A percentile compares a stretch with the other conserved stretches of the same genome.
Conservation (phyloP, 35 echinoderm and acorn worm species). For the Patiria miniata region DNA sequence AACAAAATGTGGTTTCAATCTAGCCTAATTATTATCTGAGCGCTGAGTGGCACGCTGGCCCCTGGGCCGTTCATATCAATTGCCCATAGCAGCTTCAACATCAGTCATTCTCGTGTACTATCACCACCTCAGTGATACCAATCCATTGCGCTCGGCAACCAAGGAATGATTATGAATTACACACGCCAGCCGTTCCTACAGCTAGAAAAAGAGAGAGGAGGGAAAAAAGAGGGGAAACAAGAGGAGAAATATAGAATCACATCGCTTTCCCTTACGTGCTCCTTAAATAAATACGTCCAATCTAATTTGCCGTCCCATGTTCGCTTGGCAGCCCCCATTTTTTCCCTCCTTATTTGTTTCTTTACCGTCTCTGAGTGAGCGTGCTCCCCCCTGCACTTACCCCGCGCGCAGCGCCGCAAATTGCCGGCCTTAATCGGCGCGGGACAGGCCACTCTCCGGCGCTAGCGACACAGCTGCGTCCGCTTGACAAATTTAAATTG, state of each 20-base stretch:
- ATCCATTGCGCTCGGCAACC: not conserved
- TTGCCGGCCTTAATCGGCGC: slow-evolving; percentile 12
- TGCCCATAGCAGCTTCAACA: not conserved
- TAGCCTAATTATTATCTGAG: not conserved
- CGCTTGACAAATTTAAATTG: slow-evolving; percentile 34
- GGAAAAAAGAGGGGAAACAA: not conserved
- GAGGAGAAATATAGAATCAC: too few relatives aligned
- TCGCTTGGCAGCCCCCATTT: slow-evolving; percentile 26
- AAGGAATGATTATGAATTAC: slow-evolving; percentile 26
- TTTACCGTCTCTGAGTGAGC: too few relatives aligned
- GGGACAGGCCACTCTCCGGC: not conserved
- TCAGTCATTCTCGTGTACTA: not conserved
- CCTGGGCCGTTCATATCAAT: not conserved
- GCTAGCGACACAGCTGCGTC: not conserved
- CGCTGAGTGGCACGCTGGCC: not conserved
- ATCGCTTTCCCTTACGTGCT: slow-evolving; percentile 11
- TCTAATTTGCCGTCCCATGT: slow-evolving; percentile 8
- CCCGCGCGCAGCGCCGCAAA: not conserved
- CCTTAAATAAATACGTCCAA: slow-evolving; percentile 29
- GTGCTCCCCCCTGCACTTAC: too few relatives aligned
- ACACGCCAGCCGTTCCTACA: not conserved
- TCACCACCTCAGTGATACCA: not conserved
- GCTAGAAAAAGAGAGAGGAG: not conserved
- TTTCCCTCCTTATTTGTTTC: not conserved
- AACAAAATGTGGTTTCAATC: slow-evolving; percentile 10